Evolutionary conservation across 2,113 vertebrate species (phyloP).

Genomic region (Xyliphius kryptos): DNA sequence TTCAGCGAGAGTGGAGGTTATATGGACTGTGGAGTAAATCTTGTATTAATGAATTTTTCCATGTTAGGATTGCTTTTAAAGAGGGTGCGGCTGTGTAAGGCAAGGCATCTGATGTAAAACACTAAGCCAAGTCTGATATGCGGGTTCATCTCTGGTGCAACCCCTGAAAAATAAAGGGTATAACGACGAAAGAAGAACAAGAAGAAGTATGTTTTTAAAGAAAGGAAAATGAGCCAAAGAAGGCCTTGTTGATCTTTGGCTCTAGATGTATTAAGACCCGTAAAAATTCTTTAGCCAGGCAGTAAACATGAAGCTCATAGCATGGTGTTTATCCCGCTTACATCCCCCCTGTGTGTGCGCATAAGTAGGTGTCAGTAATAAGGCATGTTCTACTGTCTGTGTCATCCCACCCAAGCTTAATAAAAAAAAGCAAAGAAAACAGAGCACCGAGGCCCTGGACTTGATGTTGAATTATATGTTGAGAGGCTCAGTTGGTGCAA

Average conservation of each 20-base stretch:
- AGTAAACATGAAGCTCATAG: slow-evolving; percentile 48
- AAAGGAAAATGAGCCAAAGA: slow-evolving; percentile 6
- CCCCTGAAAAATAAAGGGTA: no score
- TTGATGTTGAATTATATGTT: slow-evolving; percentile 17
- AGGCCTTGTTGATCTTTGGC: slow-evolving; percentile 56
- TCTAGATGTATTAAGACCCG: slow-evolving; percentile 49
- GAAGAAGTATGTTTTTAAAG: no score
- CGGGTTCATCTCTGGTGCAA: no score
- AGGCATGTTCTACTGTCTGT: slow-evolving; percentile 45
- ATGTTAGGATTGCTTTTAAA: no score
- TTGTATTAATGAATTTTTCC: no score
- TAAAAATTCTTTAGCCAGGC: slow-evolving; percentile 54
- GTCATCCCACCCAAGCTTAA: slow-evolving; percentile 14
- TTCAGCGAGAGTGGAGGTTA: slow-evolving; percentile 14
- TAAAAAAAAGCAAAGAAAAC: slow-evolving; percentile 21
- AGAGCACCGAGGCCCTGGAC: slow-evolving; percentile 3
- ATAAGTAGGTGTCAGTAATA: slow-evolving; percentile 52
- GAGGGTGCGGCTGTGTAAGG: no score
- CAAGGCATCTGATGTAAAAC: no score
- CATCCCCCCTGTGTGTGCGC: slow-evolving; percentile 40
- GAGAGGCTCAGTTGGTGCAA: slow-evolving; percentile 21
- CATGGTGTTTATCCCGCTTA: slow-evolving; percentile 40
- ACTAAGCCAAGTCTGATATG: no score
- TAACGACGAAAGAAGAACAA: no score
- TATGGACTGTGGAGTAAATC: not conserved